phyloP scores from a whole-genome alignment of 1,140 invertebrate species.

The Drosophila pandora region DNA sequence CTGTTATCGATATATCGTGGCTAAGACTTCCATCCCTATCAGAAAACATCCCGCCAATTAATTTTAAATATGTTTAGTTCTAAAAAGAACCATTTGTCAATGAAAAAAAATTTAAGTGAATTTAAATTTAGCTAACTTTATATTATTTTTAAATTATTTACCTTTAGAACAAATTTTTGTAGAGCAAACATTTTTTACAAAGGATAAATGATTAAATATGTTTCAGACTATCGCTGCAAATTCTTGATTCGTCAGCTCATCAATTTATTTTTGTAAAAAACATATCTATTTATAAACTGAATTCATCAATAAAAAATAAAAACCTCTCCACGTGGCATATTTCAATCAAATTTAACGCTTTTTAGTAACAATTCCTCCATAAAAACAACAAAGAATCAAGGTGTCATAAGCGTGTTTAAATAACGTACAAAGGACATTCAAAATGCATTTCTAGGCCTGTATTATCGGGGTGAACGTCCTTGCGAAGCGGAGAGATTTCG shows the following conservation, averaged over 20 bases:
- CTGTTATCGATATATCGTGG: constrained; percentile 3
- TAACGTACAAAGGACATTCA: constrained; percentile 52
- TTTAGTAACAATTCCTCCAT: not conserved
- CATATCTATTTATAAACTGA: constrained; percentile 1
- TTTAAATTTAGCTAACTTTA: too few species aligned
- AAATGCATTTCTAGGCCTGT: constrained; percentile 36
- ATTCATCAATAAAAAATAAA: not conserved
- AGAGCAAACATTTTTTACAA: too few species aligned
- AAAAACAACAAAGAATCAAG: not conserved
- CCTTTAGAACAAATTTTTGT: not conserved
- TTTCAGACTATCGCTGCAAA: not conserved
- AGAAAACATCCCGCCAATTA: not conserved
- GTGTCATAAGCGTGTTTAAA: constrained; percentile 41
- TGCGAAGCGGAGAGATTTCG: not conserved
- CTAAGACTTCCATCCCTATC: not conserved
- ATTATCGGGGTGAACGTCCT: constrained; percentile 12
- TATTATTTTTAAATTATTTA: too few species aligned
- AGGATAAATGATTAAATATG: too few species aligned
- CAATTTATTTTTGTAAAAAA: not conserved
- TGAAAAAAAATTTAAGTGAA: not conserved
- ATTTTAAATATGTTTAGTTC: not conserved
- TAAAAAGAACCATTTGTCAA: not conserved
- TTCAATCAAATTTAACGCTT: not conserved
- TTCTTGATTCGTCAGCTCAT: not conserved
- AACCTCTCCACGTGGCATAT: not conserved